Evolutionary conservation across 2,797 vertebrate genomes (phyloP).

Genomic region (Echiichthys vipera): DNA sequence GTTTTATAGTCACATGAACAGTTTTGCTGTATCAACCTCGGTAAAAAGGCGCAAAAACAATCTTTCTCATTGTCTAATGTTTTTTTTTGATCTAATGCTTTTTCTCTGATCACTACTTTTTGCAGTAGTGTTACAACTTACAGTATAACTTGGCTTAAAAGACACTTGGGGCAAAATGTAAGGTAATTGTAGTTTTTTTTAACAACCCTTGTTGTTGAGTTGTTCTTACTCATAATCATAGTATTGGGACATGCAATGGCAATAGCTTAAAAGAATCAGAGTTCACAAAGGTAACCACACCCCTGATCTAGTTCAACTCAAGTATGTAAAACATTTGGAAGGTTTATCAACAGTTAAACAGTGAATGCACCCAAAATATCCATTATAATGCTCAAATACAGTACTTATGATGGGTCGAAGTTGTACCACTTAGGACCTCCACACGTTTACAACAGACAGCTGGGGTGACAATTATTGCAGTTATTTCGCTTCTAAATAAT

Average conservation of each 20-base stretch:
- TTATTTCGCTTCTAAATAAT: background rate
- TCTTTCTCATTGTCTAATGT: slow-evolving; percentile 1
- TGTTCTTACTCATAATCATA: background rate
- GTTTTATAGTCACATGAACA: slow-evolving; percentile 30
- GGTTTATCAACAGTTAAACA: background rate
- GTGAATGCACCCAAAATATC: background rate
- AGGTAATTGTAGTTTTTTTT: background rate
- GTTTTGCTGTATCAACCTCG: slow-evolving; percentile 7
- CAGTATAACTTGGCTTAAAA: slow-evolving; percentile 5
- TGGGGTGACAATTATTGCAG: background rate
- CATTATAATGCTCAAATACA: background rate
- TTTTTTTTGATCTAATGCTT: too few species aligned
- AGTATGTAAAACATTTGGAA: background rate
- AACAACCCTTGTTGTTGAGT: background rate
- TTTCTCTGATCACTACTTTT: too few species aligned
- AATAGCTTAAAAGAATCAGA: background rate
- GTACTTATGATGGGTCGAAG: background rate
- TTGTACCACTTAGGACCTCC: background rate
- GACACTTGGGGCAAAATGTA: background rate
- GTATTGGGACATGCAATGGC: slow-evolving; percentile 5
- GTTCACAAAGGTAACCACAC: background rate
- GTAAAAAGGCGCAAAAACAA: slow-evolving; percentile 5
- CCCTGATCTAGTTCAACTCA: background rate
- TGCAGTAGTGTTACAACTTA: background rate
- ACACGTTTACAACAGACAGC: background rate